phyloP scores from a whole-genome alignment of 2,113 vertebrate species.

The Microtus montanus region DNA sequence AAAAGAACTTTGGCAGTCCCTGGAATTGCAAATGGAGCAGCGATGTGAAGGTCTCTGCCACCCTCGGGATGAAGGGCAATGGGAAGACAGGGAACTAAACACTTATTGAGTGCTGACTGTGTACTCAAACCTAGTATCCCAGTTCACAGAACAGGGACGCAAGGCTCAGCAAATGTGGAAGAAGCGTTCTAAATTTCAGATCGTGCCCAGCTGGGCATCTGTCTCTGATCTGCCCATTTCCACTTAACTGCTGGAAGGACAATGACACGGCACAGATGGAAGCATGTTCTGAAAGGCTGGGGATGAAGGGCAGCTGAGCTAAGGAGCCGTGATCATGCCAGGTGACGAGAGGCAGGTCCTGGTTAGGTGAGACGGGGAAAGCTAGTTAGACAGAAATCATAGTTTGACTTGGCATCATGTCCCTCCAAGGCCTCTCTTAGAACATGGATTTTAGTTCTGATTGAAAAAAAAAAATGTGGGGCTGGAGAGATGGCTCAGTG shows the following conservation, averaged over 20 bases:
- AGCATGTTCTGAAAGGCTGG: neutral
- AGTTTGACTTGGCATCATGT: neutral
- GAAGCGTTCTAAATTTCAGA: neutral
- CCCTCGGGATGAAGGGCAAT: neutral
- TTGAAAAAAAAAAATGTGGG: neutral
- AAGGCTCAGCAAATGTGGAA: neutral
- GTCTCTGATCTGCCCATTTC: neutral
- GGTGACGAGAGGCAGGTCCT: neutral
- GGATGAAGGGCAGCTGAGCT: neutral
- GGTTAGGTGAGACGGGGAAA: too few relatives aligned
- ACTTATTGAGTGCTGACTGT: neutral
- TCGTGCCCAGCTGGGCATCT: neutral
- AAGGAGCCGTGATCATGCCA: too few relatives aligned
- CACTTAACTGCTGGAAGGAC: neutral
- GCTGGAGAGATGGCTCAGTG: too few relatives aligned
- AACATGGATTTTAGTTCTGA: constrained; percentile 2
- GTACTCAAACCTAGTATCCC: neutral
- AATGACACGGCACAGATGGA: neutral
- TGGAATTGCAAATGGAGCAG: neutral
- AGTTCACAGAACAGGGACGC: neutral
- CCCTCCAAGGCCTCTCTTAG: neutral
- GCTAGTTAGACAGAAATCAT: neutral
- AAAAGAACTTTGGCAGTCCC: fast-evolving
- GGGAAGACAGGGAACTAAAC: neutral
- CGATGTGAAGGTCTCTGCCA: neutral